Evolutionary conservation across 2,113 vertebrate genomes (phyloP), one percentile per base, ranked within the genome.

Genomic region (Tragulus kanchil): DNA sequence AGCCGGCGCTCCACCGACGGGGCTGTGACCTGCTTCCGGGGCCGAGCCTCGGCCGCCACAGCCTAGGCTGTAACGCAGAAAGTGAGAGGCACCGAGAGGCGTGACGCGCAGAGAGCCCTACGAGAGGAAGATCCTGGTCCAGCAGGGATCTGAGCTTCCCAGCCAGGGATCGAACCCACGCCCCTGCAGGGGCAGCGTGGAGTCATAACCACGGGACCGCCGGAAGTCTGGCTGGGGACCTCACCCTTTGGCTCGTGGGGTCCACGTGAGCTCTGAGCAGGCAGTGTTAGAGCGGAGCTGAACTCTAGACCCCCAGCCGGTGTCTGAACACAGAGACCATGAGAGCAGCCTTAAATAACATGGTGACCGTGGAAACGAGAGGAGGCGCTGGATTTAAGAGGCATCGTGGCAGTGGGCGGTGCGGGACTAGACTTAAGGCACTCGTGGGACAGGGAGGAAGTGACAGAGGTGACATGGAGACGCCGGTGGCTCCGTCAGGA

Each of bases 31-130:
- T 4, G 12, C 6, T 3, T 19, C 1, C 3, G 78, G 82, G 58
- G 21, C 28, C 21, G 13, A 48, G 54, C 69, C 58, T n/a, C 0
- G 52, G 2, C 23, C 52, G 0, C 77, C 0, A 3, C 0, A 4
- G 45, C 64, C 71, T 17, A 0, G 10, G 4, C 13, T 1, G 69
- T 2, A 28, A 2, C 19, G 56, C 64, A 71, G 79, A 28, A 13
- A 0, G 3, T 0, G 23, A 50, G 85, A 0, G 15, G 73, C 62
- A 7, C 5, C 0, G n/a, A 17, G 42, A 21, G 14, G 25, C 28
- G 16, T 16, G 23, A 19, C 8, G 77, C 0, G 8, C 5, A 1
- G 15, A 36, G 75, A 11, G 31, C 25, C 6, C 67, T 36, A 4
- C 0, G 1, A 58, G 9, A 52, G 28, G 26, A 65, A 52, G 85